Conservation (phyloP, 2,888 invertebrate species). For the Cephonodes hylas region DNA sequence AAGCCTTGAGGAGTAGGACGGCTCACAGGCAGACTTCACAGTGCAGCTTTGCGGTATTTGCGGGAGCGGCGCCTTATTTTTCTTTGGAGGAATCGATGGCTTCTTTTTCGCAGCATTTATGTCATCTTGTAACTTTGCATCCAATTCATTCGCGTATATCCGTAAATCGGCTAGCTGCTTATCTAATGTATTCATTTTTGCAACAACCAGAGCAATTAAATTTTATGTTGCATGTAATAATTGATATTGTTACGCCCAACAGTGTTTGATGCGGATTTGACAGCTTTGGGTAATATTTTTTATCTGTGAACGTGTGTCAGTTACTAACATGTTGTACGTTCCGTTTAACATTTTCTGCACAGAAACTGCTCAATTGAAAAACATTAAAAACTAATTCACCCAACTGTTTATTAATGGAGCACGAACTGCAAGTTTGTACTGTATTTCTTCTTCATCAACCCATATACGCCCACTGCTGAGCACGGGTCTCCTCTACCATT, state of each 20-base stretch:
- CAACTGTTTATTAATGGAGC: too few species aligned
- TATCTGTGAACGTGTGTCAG: not conserved
- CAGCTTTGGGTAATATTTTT: conserved; percentile 10
- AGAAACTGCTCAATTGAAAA: not conserved
- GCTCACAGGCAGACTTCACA: conserved; percentile 87
- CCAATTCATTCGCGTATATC: conserved; percentile 75
- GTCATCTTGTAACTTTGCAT: conserved; percentile 75
- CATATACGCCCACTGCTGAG: too few species aligned
- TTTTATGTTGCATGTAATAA: conserved; percentile 12
- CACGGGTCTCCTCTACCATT: too few species aligned
- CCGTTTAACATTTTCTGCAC: not conserved
- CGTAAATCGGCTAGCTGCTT: conserved; percentile 72
- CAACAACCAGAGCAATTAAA: not conserved
- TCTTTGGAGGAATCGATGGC: conserved; percentile 75
- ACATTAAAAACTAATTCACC: too few species aligned
- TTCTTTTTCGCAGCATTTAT: conserved; percentile 72
- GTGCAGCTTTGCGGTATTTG: conserved; percentile 90
- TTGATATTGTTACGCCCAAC: conserved; percentile 30
- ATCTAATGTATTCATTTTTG: conserved; percentile 69
- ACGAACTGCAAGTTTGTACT: too few species aligned
- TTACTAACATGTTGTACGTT: not conserved
- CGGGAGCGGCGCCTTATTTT: conserved; percentile 69
- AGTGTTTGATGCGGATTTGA: conserved; percentile 34
- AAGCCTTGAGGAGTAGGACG: conserved; percentile 88
- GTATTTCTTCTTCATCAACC: too few species aligned